phyloP scores from a whole-genome alignment of 2,113 vertebrate species.

The Salvelinus fontinalis region DNA sequence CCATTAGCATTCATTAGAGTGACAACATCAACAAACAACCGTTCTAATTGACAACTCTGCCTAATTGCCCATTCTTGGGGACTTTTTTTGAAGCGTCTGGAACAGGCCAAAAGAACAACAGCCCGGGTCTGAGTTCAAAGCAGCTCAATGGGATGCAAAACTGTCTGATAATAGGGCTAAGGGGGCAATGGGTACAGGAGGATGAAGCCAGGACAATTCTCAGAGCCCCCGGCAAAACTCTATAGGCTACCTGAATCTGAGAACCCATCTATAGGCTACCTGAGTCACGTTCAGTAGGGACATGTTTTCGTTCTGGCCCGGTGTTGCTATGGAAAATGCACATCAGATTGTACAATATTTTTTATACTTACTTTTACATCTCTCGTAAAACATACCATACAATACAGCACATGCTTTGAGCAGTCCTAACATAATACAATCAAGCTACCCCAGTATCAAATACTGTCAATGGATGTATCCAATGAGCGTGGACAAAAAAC shows the following conservation, averaged over 20 bases:
- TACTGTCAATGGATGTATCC: no score
- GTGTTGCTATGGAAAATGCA: not conserved
- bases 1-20: slow-evolving; percentile 57
- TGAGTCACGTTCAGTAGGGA: not conserved
- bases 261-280: not conserved
- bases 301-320: no score
- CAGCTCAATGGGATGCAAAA: slow-evolving; percentile 32
- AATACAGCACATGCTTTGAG: no score
- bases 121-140: slow-evolving; percentile 35
- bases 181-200: not conserved
- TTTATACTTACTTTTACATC: no score
- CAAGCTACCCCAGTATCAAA: no score
- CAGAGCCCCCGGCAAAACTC: not conserved
- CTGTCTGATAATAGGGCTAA: not conserved
- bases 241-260: not conserved
- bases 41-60: slow-evolving; percentile 40
- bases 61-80: slow-evolving; percentile 42
- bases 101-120: slow-evolving; percentile 38
- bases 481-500: no score
- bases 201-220: not conserved
- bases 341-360: no score
- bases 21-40: slow-evolving; percentile 56
- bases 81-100: slow-evolving; percentile 20
- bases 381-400: no score
- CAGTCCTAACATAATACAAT: no score